Base-by-base conservation (phyloP, 2,113 vertebrate species). In the Nesogale talazaci region DNA sequence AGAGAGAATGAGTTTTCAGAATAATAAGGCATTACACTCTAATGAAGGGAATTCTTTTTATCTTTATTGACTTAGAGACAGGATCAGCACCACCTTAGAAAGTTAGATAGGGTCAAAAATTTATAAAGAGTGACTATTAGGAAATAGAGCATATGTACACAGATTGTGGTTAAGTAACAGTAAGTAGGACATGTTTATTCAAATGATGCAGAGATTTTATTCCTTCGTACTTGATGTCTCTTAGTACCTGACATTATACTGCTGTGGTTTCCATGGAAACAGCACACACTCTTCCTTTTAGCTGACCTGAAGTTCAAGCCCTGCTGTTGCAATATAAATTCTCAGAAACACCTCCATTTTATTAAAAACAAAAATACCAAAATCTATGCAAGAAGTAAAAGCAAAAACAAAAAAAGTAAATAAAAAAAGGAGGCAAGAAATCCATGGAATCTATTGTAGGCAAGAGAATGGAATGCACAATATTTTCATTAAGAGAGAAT, bases 271-370 rank as follows among this genome's bases (percentile, higher is more conserved):
- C 97, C 97, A 96, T 97, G 97, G 98, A 96, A 97, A 98, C 98
- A 42, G 97, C 98, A 98, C 98, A 98, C 96, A 97, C 97, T 97
- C 97, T 98, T 98, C 97, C 97, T 98, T 98, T 97, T 97, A 89
- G 98, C 97, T 98, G 98, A 98, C 98, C 98, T 97, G 90, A 98
- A 97, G 98, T 98, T 98, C 98, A 98, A 97, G 97, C 97, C 97
- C 96, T 97, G 97, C 97, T 98, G 97, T 97, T 98, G 98, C 96
- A 97, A 98, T 93, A 97, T 97, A 97, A 98, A 98, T 98, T 97
- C 98, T 98, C 97, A 98, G 98, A 97, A 97, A 98, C 97, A 98
- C 97, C 96, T 97, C 94, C 83, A 95, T 97, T 97, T 97, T 98
- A 97, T 97, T 97, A 94, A 97, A 98, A 97, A 96, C 92, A 97